phyloP scores from a whole-genome alignment of 2,113 vertebrate species.

The Ciconia stormi region DNA sequence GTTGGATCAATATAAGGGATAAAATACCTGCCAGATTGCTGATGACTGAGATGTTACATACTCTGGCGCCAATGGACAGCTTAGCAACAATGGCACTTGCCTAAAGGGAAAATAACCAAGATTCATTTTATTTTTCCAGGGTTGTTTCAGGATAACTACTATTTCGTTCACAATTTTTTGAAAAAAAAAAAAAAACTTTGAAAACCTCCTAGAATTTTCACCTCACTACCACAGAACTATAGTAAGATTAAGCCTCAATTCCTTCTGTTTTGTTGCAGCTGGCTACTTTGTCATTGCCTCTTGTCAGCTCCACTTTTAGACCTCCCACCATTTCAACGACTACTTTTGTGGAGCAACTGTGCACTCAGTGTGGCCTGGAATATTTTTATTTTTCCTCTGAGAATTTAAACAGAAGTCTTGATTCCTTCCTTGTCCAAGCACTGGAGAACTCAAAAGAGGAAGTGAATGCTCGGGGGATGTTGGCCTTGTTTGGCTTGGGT shows the following conservation, averaged over 20 bases:
- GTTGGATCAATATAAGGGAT: conserved; percentile 57
- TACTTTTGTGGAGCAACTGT: not conserved
- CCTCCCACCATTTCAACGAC: not conserved
- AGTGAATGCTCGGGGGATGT: not conserved
- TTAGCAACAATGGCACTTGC: conserved; percentile 19
- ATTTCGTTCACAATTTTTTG: not conserved
- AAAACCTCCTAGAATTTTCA: not conserved
- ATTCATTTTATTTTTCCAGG: not conserved
- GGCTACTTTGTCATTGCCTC: not conserved
- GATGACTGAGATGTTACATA: conserved; percentile 56
- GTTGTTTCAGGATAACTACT: not conserved
- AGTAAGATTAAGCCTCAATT: not conserved
- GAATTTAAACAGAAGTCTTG: not conserved
- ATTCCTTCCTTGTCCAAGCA: not conserved
- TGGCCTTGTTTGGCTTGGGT: not conserved
- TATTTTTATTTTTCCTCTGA: not conserved
- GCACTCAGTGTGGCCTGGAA: not conserved
- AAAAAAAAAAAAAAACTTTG: not conserved
- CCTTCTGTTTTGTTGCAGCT: not conserved
- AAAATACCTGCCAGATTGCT: conserved; percentile 65
- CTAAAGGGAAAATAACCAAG: conserved; percentile 28
- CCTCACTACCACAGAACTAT: not conserved
- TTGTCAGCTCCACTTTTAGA: not conserved
- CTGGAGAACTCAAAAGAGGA: not conserved
- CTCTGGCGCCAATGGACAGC: not conserved